Conservation (phyloP, 2,797 vertebrate genomes). For the Periophthalmus magnuspinnatus region DNA sequence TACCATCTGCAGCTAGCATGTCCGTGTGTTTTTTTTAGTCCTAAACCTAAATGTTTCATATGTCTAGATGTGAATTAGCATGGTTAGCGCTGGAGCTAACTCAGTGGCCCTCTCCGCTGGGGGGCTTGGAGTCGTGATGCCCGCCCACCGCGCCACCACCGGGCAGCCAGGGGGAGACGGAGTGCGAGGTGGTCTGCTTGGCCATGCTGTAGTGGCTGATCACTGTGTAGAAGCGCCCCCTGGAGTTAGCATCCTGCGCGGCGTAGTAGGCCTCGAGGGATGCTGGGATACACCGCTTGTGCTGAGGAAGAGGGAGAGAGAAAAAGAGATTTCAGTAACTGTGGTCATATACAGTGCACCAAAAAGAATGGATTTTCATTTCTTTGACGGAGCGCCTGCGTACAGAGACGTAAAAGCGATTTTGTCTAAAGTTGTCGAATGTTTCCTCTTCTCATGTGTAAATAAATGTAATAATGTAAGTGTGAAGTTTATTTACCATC, state of each 20-base stretch:
- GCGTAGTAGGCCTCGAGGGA: conserved; percentile 97
- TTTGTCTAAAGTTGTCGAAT: not conserved
- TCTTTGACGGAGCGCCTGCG: not conserved
- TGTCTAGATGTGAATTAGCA: conserved; percentile 32
- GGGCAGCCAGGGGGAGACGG: conserved; percentile 93
- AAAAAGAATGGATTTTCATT: not conserved
- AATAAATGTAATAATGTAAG: not conserved
- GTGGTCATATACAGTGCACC: too few species aligned
- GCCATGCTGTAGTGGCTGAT: conserved; percentile 99
- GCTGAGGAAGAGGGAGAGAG: conserved; percentile 68
- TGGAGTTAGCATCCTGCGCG: conserved; percentile 92
- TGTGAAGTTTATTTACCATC: not conserved
- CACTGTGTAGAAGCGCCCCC: conserved; percentile 96
- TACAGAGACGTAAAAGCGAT: not conserved
- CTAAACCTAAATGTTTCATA: conserved; percentile 34
- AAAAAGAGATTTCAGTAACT: not conserved
- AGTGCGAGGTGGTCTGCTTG: conserved; percentile 96
- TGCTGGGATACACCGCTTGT: conserved; percentile 97
- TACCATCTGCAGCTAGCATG: conserved; percentile 38
- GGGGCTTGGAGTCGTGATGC: conserved; percentile 82
- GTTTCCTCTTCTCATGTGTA: not conserved
- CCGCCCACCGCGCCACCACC: conserved; percentile 80
- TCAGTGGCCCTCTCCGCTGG: conserved; percentile 89
- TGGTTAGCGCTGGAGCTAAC: conserved; percentile 12
- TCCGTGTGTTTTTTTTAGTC: conserved; percentile 35